Evolutionary conservation across 2,113 vertebrate species (phyloP).

Genomic region (Ictidomys tridecemlineatus): DNA sequence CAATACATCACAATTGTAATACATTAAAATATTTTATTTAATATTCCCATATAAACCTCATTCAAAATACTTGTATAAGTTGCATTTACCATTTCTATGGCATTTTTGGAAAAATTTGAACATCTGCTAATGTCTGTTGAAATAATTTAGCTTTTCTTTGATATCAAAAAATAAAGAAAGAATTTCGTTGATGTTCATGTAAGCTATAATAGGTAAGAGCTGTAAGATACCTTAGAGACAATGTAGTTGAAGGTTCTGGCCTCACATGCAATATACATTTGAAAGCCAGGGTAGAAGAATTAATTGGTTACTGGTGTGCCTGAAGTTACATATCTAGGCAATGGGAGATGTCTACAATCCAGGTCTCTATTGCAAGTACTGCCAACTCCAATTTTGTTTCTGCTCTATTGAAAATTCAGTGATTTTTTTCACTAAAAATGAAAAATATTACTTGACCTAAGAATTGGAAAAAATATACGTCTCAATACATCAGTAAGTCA

Average conservation of each 20-base stretch:
- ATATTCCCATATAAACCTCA: not conserved
- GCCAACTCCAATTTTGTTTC: not conserved
- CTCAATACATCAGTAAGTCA: not conserved
- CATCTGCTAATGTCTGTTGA: not conserved
- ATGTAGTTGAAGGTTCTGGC: not conserved
- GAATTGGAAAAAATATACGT: not conserved
- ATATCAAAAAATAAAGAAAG: conserved; percentile 53
- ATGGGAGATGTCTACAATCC: not conserved
- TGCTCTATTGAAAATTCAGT: not conserved
- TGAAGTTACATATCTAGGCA: not conserved
- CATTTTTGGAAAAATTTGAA: conserved; percentile 39
- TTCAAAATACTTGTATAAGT: not conserved
- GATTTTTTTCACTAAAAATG: not conserved
- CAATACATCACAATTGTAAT: not conserved
- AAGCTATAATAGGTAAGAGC: conserved; percentile 19
- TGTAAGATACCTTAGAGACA: conserved; percentile 36
- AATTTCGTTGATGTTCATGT: not conserved
- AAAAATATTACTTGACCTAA: conserved; percentile 24
- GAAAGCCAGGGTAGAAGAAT: conserved; percentile 29
- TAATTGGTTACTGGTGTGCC: conserved; percentile 35
- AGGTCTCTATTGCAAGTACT: not conserved
- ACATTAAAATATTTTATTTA: not conserved
- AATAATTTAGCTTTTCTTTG: conserved; percentile 11
- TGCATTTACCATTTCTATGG: conserved; percentile 17
- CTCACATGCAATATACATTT: not conserved